These are phyloP conservation scores for Phataginus tetradactyla DNA, from an alignment of 2,797 vertebrate species.

Conservation along the genomic window DNA sequence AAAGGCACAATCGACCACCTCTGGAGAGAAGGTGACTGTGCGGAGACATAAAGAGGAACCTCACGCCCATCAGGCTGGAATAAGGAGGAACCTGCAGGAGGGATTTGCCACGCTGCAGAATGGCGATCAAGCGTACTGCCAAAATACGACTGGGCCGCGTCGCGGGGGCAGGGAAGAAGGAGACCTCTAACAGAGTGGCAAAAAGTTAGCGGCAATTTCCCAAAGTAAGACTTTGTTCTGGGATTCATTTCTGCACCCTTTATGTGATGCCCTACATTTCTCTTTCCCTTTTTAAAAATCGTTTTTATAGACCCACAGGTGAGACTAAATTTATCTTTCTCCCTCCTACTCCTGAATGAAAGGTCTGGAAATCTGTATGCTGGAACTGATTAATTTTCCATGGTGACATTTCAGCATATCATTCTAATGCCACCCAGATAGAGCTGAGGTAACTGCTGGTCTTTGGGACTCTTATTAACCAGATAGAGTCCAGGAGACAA, in stretches of 20 bases:
- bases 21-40: neutral
- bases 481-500: neutral
- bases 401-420: conserved; percentile 58
- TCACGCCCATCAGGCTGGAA: neutral
- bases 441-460: neutral
- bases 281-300: conserved; percentile 44
- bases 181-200: neutral
- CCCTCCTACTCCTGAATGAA: neutral
- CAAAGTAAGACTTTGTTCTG: neutral
- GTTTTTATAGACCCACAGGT: conserved; percentile 45
- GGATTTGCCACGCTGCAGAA: too few relatives aligned
- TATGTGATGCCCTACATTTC: neutral
- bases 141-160: neutral
- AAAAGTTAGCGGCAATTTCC: neutral
- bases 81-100: neutral
- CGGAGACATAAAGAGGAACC: neutral
- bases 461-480: neutral
- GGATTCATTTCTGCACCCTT: neutral
- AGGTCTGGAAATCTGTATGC: conserved; percentile 26
- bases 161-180: neutral
- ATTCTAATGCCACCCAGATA: neutral
- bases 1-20: neutral
- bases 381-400: conserved; percentile 56
- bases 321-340: conserved; percentile 54
- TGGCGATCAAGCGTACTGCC: neutral